phyloP scores from a whole-genome alignment of 1,140 invertebrate genomes.

The fruit fly (Drosophila melanogaster) region Release_6_plus_ISO1_MT NC_004354.4:10586501-10587000 shows the following conservation, averaged over 20 bases:
- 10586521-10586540: not conserved
- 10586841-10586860: not conserved
- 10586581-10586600: not conserved
- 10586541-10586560: not conserved
- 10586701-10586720: not conserved
- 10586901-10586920: not conserved
- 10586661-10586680: not conserved
- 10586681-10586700: not conserved
- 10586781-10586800: not conserved
- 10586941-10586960: conserved; percentile 5
- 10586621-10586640: not conserved
- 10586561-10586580: not conserved
- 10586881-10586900: conserved; percentile 22
- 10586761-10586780: not conserved
- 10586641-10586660: not conserved
- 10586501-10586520: conserved; percentile 4
- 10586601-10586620: not conserved
- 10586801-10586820: not conserved
- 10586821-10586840: not conserved
- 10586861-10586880: conserved; percentile 11
- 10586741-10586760: not conserved
- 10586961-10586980: not conserved
- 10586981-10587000: conserved; percentile 18
- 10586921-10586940: conserved; percentile 25
- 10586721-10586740: not conserved